Percentiles rank a stretch among this genome's conserved stretches.
Conservation (phyloP, 2,797 vertebrate species). For the Scyliorhinus canicula region DNA sequence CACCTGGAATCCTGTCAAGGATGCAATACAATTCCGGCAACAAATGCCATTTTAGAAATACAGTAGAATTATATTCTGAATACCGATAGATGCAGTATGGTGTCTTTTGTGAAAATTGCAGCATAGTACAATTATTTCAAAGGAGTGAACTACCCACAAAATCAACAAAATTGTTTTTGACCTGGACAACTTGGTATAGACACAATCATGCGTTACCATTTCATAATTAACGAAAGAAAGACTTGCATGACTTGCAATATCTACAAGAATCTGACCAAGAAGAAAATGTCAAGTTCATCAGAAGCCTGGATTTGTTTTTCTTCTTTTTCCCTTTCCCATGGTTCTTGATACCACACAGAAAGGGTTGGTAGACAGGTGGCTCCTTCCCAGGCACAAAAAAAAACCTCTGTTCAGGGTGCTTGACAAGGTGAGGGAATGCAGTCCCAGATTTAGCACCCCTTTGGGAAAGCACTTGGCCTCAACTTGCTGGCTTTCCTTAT, state of each 20-base stretch:
- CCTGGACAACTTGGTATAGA: neutral
- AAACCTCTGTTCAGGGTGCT: neutral
- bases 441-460: neutral
- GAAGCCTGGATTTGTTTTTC: neutral
- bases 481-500: neutral
- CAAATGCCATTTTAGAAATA: neutral
- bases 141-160: neutral
- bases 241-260: neutral
- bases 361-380: neutral
- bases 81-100: neutral
- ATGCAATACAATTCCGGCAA: neutral
- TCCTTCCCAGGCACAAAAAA: neutral
- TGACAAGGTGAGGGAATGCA: neutral
- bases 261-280: neutral
- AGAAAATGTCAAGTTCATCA: neutral
- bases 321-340: neutral
- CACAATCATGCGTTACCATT: neutral
- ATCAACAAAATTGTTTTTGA: neutral
- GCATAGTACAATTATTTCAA: neutral
- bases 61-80: neutral
- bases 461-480: neutral
- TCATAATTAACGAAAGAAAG: neutral
- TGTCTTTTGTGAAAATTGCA: neutral
- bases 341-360: neutral
- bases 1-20: neutral